Evolutionary conservation across 1,140 invertebrate genomes (phyloP).

Genomic region (Trachymyrmex cornetzi): DNA sequence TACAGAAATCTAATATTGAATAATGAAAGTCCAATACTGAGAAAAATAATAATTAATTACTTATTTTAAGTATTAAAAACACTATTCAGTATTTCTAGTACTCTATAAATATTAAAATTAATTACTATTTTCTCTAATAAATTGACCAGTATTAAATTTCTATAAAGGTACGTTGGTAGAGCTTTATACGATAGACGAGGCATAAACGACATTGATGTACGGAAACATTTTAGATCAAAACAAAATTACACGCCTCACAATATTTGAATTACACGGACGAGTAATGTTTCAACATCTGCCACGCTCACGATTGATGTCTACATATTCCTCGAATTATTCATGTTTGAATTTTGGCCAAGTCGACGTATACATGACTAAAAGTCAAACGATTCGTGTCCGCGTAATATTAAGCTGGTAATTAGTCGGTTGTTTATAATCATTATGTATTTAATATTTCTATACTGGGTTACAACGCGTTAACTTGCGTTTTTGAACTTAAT

Average conservation of each 20-base stretch:
- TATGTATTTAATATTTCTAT: background rate
- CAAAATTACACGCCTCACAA: background rate
- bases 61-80: too few relatives aligned
- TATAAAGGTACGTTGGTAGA: background rate
- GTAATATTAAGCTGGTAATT: background rate
- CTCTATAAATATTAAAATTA: too few relatives aligned
- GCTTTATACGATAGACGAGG: background rate
- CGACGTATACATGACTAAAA: background rate
- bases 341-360: background rate
- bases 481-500: background rate
- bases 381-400: background rate
- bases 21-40: too few relatives aligned
- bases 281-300: background rate
- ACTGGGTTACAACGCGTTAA: background rate
- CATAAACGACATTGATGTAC: background rate
- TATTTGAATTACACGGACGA: background rate
- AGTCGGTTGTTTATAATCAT: background rate
- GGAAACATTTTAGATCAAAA: background rate
- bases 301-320: background rate
- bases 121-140: too few relatives aligned
- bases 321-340: slow-evolving; percentile 8
- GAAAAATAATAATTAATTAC: too few relatives aligned
- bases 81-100: too few relatives aligned
- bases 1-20: too few relatives aligned
- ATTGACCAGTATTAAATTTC: too few relatives aligned